Evolutionary conservation across 2,113 vertebrate genomes (phyloP), one percentile per base, ranked within the genome.

Genomic region (Ahaetulla prasina): DNA sequence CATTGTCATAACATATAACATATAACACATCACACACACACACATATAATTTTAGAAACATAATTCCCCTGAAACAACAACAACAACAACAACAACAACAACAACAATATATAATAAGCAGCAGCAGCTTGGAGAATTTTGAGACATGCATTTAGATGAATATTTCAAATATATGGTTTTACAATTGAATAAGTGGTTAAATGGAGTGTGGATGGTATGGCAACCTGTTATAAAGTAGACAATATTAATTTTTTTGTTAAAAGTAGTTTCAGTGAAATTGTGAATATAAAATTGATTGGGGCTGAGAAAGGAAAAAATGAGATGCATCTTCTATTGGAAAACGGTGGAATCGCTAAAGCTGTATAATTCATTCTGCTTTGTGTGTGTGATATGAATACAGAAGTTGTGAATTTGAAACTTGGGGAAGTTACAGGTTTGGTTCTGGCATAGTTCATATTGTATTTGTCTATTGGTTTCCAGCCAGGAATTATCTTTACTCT

Each of bases 221-320:
- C 23, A 55, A 10, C 52, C 57, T 63, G 23, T 18, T 22, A 84
- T 85, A 91, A 84, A 89, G 18, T 14, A 45, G 84, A 35, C 45
- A 85, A 27, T 89, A n/a, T 12, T 84, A 45, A 11, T 0, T 0
- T 91, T 85, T 80, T 74, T 4, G 39, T 50, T 91, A 0, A 93
- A 49, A 93, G 14, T 52, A 30, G n/a, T 89, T 93, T 54, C 60
- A 86, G 23, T 52, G 23, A 91, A 52, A 11, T 74, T 53, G 30
- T 84, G 43, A 94, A 93, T 80, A 12, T 54, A 91, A 91, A 87
- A 87, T 50, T 91, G 80, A 91, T 86, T 60, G 90, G 43, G 49
- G 25, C 39, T 60, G 14, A 60, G 43, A 54, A 30, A 57, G 7
- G 55, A 92, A 30, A 60, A 88, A 50, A 10, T 27, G 9, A 89